Conservation (phyloP, 2,888 invertebrate genomes). For the Pheosia gnoma region DNA sequence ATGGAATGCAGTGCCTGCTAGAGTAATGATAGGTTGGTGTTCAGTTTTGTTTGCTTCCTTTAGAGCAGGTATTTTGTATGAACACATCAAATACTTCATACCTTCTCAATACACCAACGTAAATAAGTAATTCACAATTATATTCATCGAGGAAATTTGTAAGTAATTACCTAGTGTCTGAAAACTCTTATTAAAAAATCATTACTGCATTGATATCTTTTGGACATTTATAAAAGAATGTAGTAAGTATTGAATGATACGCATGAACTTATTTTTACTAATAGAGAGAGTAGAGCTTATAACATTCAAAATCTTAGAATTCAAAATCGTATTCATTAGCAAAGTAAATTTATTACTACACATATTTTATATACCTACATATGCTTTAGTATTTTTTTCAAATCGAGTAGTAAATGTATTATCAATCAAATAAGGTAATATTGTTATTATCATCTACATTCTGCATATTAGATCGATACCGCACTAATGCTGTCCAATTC, state of each 20-base stretch:
- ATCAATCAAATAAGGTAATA: neutral
- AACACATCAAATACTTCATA: constrained; percentile 1
- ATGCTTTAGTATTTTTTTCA: neutral
- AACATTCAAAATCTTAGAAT: neutral
- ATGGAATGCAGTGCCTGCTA: constrained; percentile 98
- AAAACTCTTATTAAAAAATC: constrained; percentile 7
- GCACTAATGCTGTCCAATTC: constrained; percentile 27
- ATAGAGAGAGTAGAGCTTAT: constrained; percentile 23
- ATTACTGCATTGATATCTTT: constrained; percentile 17
- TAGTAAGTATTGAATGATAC: constrained; percentile 10
- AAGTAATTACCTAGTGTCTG: constrained; percentile 17
- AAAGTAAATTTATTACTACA: neutral
- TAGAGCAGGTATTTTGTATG: neutral
- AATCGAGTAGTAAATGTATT: neutral
- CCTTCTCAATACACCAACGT: neutral
- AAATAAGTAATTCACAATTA: neutral
- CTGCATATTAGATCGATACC: neutral
- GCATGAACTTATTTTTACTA: constrained; percentile 26
- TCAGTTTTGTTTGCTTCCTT: constrained; percentile 48
- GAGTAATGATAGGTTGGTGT: constrained; percentile 96
- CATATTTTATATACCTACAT: neutral
- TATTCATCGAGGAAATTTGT: constrained; percentile 9
- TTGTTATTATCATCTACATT: neutral
- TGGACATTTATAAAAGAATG: constrained; percentile 27
- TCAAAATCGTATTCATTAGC: neutral